phyloP scores from a whole-genome alignment of 2,888 invertebrate species.

The Apodemia duryi region DNA sequence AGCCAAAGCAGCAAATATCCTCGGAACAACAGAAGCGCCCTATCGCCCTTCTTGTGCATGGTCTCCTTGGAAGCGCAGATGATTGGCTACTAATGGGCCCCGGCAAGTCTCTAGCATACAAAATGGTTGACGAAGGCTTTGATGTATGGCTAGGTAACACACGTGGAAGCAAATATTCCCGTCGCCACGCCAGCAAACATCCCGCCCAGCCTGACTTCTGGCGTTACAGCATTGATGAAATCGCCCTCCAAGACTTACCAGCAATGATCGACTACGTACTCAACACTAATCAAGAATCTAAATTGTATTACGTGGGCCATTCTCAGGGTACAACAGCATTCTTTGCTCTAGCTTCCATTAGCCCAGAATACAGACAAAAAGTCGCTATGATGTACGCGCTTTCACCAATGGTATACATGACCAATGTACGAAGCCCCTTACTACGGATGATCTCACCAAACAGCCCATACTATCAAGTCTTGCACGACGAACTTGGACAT shows the following conservation, averaged over 20 bases:
- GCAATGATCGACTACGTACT: slow-evolving; percentile 66
- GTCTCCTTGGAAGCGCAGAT: slow-evolving; percentile 82
- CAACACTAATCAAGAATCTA: slow-evolving; percentile 47
- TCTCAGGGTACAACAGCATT: slow-evolving; percentile 56
- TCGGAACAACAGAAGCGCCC: slow-evolving; percentile 47
- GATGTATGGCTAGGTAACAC: slow-evolving; percentile 71
- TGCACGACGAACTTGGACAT: slow-evolving; percentile 46
- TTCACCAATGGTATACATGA: slow-evolving; percentile 69
- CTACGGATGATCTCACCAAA: slow-evolving; percentile 60
- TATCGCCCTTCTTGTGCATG: slow-evolving; percentile 80
- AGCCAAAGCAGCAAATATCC: slow-evolving; percentile 42
- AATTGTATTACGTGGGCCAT: slow-evolving; percentile 62
- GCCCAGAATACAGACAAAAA: slow-evolving; percentile 61
- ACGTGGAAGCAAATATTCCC: slow-evolving; percentile 64
- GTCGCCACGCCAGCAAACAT: slow-evolving; percentile 56
- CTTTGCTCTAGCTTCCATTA: slow-evolving; percentile 54
- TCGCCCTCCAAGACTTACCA: slow-evolving; percentile 63
- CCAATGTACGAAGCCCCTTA: slow-evolving; percentile 59
- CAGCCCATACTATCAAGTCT: slow-evolving; percentile 45
- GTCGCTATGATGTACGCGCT: slow-evolving; percentile 61
- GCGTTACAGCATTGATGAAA: slow-evolving; percentile 66
- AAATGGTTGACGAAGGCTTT: slow-evolving; percentile 59
- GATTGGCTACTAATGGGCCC: slow-evolving; percentile 84
- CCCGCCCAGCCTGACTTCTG: slow-evolving; percentile 59
- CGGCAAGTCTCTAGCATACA: slow-evolving; percentile 65